phyloP scores from a whole-genome alignment of 2,113 vertebrate genomes.

The Anser brachyrhynchus region DNA sequence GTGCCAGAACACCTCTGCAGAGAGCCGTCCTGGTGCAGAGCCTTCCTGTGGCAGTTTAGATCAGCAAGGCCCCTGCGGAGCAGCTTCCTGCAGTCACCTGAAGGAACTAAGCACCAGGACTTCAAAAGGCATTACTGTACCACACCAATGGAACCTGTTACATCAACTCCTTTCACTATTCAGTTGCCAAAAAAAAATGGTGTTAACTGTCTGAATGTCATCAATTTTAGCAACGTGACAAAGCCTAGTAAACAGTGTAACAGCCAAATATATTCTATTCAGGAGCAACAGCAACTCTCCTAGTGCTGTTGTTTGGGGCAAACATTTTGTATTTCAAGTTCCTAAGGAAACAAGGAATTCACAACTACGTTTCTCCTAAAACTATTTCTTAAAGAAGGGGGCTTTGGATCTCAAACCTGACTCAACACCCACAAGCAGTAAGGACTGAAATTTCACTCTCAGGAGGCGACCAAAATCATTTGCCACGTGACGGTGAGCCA shows the following conservation, averaged over 20 bases:
- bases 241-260: not conserved
- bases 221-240: not conserved
- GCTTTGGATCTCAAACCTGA: not conserved
- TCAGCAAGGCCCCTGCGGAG: not conserved
- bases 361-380: not conserved
- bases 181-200: not conserved
- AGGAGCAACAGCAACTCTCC: not conserved
- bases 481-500: not conserved
- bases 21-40: not conserved
- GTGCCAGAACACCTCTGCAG: not conserved
- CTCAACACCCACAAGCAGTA: not conserved
- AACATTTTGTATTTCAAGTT: not conserved
- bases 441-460: not conserved
- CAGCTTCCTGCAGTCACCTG: not conserved
- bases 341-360: not conserved
- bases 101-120: not conserved
- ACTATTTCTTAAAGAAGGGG: not conserved
- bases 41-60: accelerated
- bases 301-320: not conserved
- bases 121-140: not conserved
- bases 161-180: not conserved
- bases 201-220: not conserved
- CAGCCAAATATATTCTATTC: not conserved
- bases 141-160: not conserved
- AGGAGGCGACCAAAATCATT: not conserved